phyloP scores from a whole-genome alignment of 2,888 invertebrate species.

The Nematopogon swammerdamellus region DNA sequence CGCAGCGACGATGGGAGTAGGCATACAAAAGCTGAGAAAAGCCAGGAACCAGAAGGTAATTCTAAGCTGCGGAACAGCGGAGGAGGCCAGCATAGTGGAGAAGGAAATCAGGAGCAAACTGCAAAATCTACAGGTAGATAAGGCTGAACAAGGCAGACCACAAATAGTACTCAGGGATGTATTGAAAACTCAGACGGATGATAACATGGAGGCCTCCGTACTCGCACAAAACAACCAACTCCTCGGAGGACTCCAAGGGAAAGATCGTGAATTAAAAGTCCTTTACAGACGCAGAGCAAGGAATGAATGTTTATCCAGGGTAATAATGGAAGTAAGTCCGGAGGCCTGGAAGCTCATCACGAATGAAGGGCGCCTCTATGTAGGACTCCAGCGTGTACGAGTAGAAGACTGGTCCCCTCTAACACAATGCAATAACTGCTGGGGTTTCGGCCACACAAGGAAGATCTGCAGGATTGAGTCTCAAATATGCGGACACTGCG shows the following conservation, averaged over 20 bases:
- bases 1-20: too few relatives aligned
- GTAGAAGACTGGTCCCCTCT: slow-evolving; percentile 6
- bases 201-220: slow-evolving; percentile 6
- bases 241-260: neutral
- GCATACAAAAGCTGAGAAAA: too few relatives aligned
- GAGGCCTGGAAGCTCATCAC: slow-evolving; percentile 7
- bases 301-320: slow-evolving; percentile 12
- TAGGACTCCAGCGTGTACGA: slow-evolving; percentile 1
- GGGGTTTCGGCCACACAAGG: slow-evolving; percentile 16
- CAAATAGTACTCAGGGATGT: slow-evolving; percentile 6
- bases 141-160: too few relatives aligned
- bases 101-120: too few relatives aligned
- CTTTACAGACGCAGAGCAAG: slow-evolving; percentile 12
- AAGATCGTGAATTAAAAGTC: slow-evolving; percentile 5
- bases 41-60: too few relatives aligned
- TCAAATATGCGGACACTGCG: slow-evolving; percentile 14
- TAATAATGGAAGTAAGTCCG: slow-evolving; percentile 13
- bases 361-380: neutral
- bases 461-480: slow-evolving; percentile 6
- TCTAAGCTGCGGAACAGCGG: too few relatives aligned
- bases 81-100: too few relatives aligned
- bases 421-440: slow-evolving; percentile 11
- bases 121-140: too few relatives aligned
- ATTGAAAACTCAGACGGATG: slow-evolving; percentile 7
- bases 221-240: slow-evolving; percentile 8